These are phyloP conservation scores for Crotophaga sulcirostris DNA, from an alignment of 2,113 vertebrate genomes.

Conservation along the genomic window DNA sequence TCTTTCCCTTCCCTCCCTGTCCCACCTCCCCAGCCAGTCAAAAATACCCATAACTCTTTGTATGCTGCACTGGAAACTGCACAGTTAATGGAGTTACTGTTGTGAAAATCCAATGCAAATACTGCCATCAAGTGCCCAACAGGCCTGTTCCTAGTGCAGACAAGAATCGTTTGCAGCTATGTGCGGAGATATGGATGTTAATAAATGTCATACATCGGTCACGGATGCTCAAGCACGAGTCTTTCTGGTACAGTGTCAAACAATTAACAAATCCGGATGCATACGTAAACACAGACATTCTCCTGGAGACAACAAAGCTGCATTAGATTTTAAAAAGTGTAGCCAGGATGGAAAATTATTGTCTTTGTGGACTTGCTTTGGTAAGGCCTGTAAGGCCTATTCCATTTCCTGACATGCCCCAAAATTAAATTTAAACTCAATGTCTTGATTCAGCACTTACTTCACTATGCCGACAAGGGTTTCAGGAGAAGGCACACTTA, in stretches of 20 bases:
- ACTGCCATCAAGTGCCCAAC: slow-evolving; percentile 69
- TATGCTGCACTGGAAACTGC: neutral
- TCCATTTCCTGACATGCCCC: neutral
- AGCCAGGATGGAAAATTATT: neutral
- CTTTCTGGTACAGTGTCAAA: neutral
- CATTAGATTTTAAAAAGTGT: neutral
- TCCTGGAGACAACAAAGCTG: neutral
- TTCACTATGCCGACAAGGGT: neutral
- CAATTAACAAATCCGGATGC: rapidly evolving
- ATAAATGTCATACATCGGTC: no score
- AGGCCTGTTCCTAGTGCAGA: neutral
- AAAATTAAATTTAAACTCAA: neutral
- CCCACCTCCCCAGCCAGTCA: rapidly evolving
- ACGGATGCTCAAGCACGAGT: rapidly evolving
- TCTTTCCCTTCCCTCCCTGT: rapidly evolving
- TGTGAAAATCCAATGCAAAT: slow-evolving; percentile 6
- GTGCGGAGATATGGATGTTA: rapidly evolving
- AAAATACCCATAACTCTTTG: neutral
- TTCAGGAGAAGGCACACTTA: neutral
- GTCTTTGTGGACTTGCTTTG: neutral
- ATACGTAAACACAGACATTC: neutral
- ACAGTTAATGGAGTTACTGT: neutral
- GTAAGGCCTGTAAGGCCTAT: neutral
- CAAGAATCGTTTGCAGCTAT: no score
- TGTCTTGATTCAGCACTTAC: neutral